Evolutionary conservation across 2,888 invertebrate genomes (phyloP).

Genomic region (Deroplatys truncata): DNA sequence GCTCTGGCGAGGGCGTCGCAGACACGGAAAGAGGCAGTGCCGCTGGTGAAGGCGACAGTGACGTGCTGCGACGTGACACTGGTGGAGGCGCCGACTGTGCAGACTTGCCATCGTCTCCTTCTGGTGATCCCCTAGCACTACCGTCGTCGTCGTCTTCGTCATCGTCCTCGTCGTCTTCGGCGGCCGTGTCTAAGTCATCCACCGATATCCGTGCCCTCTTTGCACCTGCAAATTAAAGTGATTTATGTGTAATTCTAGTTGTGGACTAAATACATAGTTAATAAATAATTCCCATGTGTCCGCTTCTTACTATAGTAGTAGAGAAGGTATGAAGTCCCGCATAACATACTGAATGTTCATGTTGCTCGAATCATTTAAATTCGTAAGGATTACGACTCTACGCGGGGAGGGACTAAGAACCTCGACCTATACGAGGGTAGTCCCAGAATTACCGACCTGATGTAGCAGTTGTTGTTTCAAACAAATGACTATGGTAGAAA

Average conservation of each 20-base stretch:
- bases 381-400: no score
- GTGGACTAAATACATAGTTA: no score
- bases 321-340: no score
- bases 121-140: not conserved
- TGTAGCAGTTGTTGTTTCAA: no score
- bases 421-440: no score
- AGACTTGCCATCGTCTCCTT: not conserved
- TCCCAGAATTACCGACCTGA: no score
- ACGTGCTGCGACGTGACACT: not conserved
- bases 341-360: no score
- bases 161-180: conserved; percentile 46
- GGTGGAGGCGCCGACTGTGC: not conserved
- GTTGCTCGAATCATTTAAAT: no score
- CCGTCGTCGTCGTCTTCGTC: conserved; percentile 37
- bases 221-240: conserved; percentile 10
- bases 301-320: no score
- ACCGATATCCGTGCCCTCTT: conserved; percentile 49
- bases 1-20: conserved; percentile 26
- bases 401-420: no score
- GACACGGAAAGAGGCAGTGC: conserved; percentile 28
- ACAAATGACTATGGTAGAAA: no score
- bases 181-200: conserved; percentile 48
- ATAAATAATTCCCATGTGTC: no score
- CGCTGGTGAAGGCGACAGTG: conserved; percentile 40
- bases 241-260: not conserved